Evolutionary conservation across 1,140 invertebrate genomes (phyloP), one percentile per base, ranked within the genome.

Genomic region (Phocides pigmalion): DNA sequence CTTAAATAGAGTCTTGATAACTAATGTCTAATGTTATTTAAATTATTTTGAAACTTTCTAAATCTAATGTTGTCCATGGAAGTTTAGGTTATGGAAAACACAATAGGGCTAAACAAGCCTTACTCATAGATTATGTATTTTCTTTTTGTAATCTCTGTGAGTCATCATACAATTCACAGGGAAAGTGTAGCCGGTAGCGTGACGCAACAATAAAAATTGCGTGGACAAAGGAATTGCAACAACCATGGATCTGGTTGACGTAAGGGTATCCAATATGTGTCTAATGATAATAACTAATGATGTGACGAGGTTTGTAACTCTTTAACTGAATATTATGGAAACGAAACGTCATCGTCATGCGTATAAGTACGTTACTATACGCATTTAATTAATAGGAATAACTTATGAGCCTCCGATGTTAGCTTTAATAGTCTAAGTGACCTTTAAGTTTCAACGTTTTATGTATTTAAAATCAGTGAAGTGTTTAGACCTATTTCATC

Each of bases 141-240:
- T 63, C 66, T 70, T 72, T 76, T 65, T 46, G 66, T 76, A 66
- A 68, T 73, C 61, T 78, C 20, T 62, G 63, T 83, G 74, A 79
- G 61, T 83, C 76, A 83, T n/a, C 69, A 58, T 66, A 79, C 76
- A 76, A 82, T 81, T 86, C 74, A 79, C 77, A 77, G 81, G 84
- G 87, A 90, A 89, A 90, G 87, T 76, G 68, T 79, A 82, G 67
- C 70, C 74, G 76, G 74, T 68, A 69, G 76, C 62, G 70, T 87
- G 87, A 89, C 79, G 85, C 79, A 90, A 89, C 84, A 85, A 87
- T 87, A 80, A 87, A 86, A 87, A 81, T 85, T 81, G 66, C 75
- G 75, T 66, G 76, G 80, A 90, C 87, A 89, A 90, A 89, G 87
- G 83, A 89, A 87, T 89, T 82, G 74, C 66, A 53, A 62, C 65